Percentiles rank a stretch among this genome's conserved stretches.
Evolutionary conservation across 2,888 invertebrate species (phyloP).

Genomic region (Limnephilus auricula): DNA sequence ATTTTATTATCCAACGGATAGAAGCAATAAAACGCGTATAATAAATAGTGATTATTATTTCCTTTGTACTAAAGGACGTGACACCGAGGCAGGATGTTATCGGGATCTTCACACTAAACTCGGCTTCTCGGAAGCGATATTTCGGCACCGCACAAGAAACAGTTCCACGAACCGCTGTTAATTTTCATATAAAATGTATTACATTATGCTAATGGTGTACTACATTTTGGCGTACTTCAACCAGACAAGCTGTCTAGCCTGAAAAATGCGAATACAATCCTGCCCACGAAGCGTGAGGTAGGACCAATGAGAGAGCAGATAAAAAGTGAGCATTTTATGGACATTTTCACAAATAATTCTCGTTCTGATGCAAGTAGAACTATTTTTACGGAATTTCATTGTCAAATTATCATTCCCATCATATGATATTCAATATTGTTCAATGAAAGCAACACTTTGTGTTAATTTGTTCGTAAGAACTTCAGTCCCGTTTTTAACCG

Average conservation of each 20-base stretch:
- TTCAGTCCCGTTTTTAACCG: too few relatives aligned
- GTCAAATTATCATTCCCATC: background rate
- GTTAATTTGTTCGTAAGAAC: too few relatives aligned
- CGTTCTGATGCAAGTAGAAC: background rate
- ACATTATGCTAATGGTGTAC: slow-evolving; percentile 31
- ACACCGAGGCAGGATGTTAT: slow-evolving; percentile 3
- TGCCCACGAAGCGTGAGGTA: background rate
- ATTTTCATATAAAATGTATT: slow-evolving; percentile 23
- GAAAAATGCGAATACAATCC: background rate
- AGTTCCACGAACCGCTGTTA: slow-evolving; percentile 1
- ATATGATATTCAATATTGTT: background rate
- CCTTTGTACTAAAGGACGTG: background rate
- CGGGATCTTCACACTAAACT: background rate
- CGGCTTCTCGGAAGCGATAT: background rate
- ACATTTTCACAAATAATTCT: background rate
- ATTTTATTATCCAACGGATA: background rate
- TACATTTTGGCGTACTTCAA: slow-evolving; percentile 13
- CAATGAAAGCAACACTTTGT: background rate
- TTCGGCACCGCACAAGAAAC: background rate
- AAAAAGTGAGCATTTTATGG: background rate
- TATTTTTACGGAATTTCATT: background rate
- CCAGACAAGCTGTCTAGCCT: slow-evolving; percentile 7
- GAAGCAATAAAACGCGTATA: background rate
- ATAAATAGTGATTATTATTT: background rate
- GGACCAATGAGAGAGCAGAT: background rate